Conservation (phyloP, 1,140 invertebrate species). For the Dreissena polymorpha region DNA sequence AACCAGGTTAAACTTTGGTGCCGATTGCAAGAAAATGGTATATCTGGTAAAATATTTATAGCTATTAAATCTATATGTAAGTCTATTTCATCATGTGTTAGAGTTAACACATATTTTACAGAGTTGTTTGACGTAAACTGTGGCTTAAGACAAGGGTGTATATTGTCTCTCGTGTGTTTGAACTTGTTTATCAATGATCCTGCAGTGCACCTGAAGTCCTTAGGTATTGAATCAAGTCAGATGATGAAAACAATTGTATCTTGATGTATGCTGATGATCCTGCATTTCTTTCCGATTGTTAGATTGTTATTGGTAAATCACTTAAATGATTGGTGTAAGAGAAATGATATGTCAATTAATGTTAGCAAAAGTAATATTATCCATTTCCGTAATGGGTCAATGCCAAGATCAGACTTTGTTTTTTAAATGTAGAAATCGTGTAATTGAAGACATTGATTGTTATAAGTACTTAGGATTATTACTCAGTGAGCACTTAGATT, state of each 20-base stretch:
- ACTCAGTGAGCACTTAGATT: conserved; percentile 11
- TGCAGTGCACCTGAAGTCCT: not conserved
- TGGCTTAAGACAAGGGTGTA: conserved; percentile 41
- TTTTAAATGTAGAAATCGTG: conserved; percentile 15
- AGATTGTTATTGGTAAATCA: conserved; percentile 5
- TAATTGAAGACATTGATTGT: not conserved
- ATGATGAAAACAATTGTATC: too few species aligned
- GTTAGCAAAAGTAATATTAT: conserved; percentile 14
- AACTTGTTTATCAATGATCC: conserved; percentile 52
- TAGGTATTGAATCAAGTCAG: too few species aligned
- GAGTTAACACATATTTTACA: conserved; percentile 27
- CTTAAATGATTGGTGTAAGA: conserved; percentile 3
- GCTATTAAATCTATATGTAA: conserved; percentile 43
- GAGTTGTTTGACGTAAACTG: conserved; percentile 46
- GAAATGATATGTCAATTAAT: not conserved
- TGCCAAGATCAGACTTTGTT: conserved; percentile 11
- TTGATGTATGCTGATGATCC: conserved; percentile 10
- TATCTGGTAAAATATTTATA: conserved; percentile 31
- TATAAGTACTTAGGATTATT: conserved; percentile 1
- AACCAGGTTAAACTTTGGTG: conserved; percentile 19
- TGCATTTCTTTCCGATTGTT: not conserved
- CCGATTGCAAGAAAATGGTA: conserved; percentile 33
- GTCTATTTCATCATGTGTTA: conserved; percentile 40
- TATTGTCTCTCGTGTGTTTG: conserved; percentile 42
- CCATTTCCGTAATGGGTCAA: conserved; percentile 5